Base-by-base conservation (phyloP, 2,797 vertebrate genomes). In the Ataeniobius toweri region DNA sequence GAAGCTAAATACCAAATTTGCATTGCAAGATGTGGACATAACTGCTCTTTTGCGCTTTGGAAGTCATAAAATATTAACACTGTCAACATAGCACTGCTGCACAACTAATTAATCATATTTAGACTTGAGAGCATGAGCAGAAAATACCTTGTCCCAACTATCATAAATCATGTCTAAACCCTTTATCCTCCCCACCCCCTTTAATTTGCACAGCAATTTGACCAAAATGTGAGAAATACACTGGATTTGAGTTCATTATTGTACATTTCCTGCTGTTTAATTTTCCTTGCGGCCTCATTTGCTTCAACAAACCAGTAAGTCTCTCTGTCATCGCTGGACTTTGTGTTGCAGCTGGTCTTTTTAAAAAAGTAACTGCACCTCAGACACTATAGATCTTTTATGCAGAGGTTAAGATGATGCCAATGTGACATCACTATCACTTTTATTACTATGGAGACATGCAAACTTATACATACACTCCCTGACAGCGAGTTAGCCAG, bases 261-360 rank as follows among this genome's bases (percentile, higher is more conserved):
- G 13, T 63, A 39, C 14, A 36, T 20, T 73, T 80, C 71, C 56
- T 28, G 50, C 36, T 70, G 44, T 46, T 12, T 79, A n/a, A 78
- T 84, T 81, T 83, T 79, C 79, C 79, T n/a, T 0, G 55, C 72
- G 81, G 76, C 51, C 50, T 70, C 68, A 44, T 74, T 75, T 76
- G 56, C 28, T 65, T 3, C 0, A 79, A 41, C 71, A 77, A 65
- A 77, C 67, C 73, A 53, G 61, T 53, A n/a, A 46, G 53, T 68
- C 63, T 46, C 41, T 75, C 6, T 26, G 77, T 77, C 79, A 36
- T 88, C 56, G 39, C 67, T 18, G 22, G 6, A 74, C 68, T 85
- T 76, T 74, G 75, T 80, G 76, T 81, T 80, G 77, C 77, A 56
- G 77, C 79, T 81, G 65, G 39, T n/a, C 18, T 26, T 13, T 58